These are phyloP conservation scores for Amblyraja radiata DNA, from an alignment of 2,797 vertebrate species.

Conservation along the genomic window DNA sequence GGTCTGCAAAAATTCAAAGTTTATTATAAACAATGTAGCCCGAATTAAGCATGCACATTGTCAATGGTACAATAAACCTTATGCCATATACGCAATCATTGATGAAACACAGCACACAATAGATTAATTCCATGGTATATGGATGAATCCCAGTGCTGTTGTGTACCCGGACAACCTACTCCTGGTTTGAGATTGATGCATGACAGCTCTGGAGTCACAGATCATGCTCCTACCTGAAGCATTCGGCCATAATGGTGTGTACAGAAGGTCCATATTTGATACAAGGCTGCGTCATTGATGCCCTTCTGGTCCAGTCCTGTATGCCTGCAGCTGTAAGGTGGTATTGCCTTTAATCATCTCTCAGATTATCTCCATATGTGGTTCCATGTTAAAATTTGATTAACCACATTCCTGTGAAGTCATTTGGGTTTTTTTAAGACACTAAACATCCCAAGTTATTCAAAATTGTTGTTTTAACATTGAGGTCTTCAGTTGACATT, in stretches of 20 bases:
- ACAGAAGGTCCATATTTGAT: background rate
- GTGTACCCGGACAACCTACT: background rate
- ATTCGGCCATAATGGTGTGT: background rate
- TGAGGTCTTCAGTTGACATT: background rate
- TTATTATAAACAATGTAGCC: background rate
- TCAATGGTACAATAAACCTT: background rate
- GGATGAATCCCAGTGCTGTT: background rate
- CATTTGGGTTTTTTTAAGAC: background rate
- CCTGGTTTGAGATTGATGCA: background rate
- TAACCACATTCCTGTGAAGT: background rate
- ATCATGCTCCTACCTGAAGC: background rate
- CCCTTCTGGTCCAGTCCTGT: too few relatives aligned
- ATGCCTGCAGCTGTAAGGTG: background rate
- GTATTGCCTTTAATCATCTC: background rate
- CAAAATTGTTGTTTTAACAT: background rate
- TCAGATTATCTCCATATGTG: too few relatives aligned
- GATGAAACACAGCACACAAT: background rate
- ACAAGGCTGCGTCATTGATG: background rate
- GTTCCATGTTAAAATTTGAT: background rate
- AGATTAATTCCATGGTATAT: background rate
- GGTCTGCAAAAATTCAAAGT: background rate
- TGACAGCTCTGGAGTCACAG: background rate
- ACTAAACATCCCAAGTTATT: background rate
- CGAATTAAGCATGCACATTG: background rate
- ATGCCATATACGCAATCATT: background rate